Conservation (phyloP, 2,113 vertebrate species). For the Muscicapa adusta region DNA sequence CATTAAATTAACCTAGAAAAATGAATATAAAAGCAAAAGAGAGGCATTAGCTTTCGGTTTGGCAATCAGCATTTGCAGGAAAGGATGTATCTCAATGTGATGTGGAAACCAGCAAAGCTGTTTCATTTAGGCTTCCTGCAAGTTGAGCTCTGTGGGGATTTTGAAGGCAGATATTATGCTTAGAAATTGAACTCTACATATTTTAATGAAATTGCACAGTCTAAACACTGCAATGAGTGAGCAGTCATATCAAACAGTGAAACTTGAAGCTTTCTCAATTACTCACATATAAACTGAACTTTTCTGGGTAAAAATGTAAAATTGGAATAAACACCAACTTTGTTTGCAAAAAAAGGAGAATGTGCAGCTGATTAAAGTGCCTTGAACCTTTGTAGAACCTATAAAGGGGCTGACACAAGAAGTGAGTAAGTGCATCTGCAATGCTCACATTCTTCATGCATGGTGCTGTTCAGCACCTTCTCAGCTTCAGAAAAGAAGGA, state of each 20-base stretch:
- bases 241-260: not conserved
- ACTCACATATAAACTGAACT: not conserved
- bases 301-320: not conserved
- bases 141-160: not conserved
- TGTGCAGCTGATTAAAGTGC: not conserved
- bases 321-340: not conserved
- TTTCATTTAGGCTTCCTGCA: not conserved
- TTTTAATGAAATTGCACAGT: not conserved
- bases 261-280: not conserved
- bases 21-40: not conserved
- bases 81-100: not conserved
- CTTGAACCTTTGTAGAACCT: not conserved
- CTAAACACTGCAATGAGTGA: not conserved
- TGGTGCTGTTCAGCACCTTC: not conserved
- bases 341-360: not conserved
- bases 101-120: not conserved
- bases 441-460: not conserved
- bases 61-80: not conserved
- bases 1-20: not conserved
- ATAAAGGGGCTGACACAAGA: not conserved
- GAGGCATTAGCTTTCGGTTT: not conserved
- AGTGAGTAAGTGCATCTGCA: not conserved
- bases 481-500: not conserved
- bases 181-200: not conserved
- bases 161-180: not conserved